Percentiles rank a stretch among this genome's conserved stretches.
Conservation (phyloP, 2,888 invertebrate genomes). For the Macaria liturata region DNA sequence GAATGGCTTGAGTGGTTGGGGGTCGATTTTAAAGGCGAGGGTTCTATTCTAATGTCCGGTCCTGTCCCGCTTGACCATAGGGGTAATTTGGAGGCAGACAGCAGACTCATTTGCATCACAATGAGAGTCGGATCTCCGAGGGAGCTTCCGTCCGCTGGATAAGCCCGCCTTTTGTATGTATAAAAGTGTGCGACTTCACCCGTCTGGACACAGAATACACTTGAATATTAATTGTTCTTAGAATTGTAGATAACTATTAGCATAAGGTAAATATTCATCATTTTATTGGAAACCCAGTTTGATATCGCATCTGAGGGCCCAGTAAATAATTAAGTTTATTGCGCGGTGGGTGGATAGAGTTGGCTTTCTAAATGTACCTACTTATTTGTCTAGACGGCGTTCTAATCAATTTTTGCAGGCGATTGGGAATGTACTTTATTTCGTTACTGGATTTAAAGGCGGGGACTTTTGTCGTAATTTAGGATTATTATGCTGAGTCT, state of each 20-base stretch:
- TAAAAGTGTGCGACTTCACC: constrained; percentile 59
- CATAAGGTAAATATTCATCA: constrained; percentile 29
- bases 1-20: constrained; percentile 49
- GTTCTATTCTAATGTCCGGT: constrained; percentile 77
- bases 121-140: constrained; percentile 70
- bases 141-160: constrained; percentile 73
- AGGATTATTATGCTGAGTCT: constrained; percentile 9
- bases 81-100: constrained; percentile 82
- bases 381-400: constrained; percentile 49
- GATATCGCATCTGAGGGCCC: constrained; percentile 14
- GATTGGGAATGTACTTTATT: constrained; percentile 42
- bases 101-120: constrained; percentile 80
- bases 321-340: constrained; percentile 25
- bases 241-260: constrained; percentile 33
- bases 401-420: constrained; percentile 50
- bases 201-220: constrained; percentile 55
- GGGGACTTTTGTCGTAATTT: constrained; percentile 8
- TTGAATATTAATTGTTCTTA: constrained; percentile 66
- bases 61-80: constrained; percentile 77
- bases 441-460: constrained; percentile 21
- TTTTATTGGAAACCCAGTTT: constrained; percentile 30
- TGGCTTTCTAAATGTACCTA: constrained; percentile 24
- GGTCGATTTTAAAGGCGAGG: constrained; percentile 75
- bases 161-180: constrained; percentile 69
- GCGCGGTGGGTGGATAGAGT: constrained; percentile 16